A percentile compares a stretch with the other conserved stretches of the same genome.
Conservation (phyloP, 2,888 invertebrate species). For the Spatulosminthurus flaviceps region DNA sequence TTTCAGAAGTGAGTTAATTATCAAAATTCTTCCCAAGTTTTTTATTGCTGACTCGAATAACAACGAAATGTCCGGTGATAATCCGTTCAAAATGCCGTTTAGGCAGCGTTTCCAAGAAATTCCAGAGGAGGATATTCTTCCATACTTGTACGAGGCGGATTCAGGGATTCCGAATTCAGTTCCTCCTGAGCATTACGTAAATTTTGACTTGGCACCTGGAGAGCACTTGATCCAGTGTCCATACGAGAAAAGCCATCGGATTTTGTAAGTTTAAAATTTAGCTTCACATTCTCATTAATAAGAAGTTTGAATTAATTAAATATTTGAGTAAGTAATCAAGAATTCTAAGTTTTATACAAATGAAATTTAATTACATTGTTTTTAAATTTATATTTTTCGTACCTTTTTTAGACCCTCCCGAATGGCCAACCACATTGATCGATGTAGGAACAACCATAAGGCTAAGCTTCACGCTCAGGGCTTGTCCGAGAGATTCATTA, state of each 20-base stretch:
- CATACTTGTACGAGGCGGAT: neutral
- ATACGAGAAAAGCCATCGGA: constrained; percentile 10
- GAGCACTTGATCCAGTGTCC: constrained; percentile 19
- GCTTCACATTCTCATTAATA: too few species aligned
- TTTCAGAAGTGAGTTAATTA: too few species aligned
- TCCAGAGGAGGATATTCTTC: too few species aligned
- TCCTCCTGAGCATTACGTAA: neutral
- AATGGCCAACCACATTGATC: neutral
- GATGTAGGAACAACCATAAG: neutral
- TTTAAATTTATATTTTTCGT: neutral
- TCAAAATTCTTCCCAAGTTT: too few species aligned
- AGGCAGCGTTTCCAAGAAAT: too few species aligned
- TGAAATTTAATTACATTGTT: neutral
- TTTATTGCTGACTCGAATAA: too few species aligned
- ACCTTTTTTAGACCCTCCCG: neutral
- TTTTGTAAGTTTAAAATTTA: constrained; percentile 19
- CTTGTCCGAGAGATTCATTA: neutral
- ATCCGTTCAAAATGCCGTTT: too few species aligned
- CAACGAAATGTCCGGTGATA: too few species aligned
- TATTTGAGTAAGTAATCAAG: too few species aligned
- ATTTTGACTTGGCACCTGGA: constrained; percentile 10
- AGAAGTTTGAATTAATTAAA: too few species aligned
- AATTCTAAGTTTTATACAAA: too few species aligned
- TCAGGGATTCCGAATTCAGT: constrained; percentile 13
- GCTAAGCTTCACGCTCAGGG: neutral